These are phyloP conservation scores for Spilosoma lubricipeda DNA, from an alignment of 2,888 invertebrate genomes.

Conservation along the genomic window DNA sequence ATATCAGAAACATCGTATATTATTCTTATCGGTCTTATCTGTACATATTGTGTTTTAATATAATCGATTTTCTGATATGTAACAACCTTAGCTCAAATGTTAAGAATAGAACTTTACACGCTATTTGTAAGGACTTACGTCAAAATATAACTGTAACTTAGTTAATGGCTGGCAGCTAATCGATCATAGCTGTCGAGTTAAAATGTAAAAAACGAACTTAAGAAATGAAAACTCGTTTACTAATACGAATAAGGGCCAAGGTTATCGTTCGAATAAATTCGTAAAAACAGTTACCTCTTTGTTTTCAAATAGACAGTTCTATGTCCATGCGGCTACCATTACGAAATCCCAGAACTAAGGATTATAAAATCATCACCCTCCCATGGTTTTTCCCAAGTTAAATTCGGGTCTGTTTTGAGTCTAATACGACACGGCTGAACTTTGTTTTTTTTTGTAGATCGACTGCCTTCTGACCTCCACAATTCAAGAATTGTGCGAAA, in stretches of 20 bases:
- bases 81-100: not conserved
- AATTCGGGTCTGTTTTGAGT: too few relatives aligned
- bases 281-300: not conserved
- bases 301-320: not conserved
- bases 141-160: conserved; percentile 20
- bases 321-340: too few relatives aligned
- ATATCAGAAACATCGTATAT: not conserved
- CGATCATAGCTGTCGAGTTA: conserved; percentile 37
- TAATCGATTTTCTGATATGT: not conserved
- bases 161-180: conserved; percentile 35
- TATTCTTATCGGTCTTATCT: not conserved
- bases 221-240: conserved; percentile 6
- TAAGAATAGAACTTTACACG: not conserved
- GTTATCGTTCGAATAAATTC: not conserved
- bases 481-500: too few relatives aligned
- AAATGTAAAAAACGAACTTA: conserved; percentile 16
- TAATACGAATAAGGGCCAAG: not conserved
- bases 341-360: too few relatives aligned
- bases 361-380: too few relatives aligned
- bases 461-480: too few relatives aligned
- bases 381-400: too few relatives aligned
- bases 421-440: too few relatives aligned
- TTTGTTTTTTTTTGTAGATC: too few relatives aligned
- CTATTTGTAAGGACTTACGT: conserved; percentile 8
- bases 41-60: not conserved